Evolutionary conservation across 2,797 vertebrate genomes (phyloP).

Genomic region (Sternotherus odoratus): DNA sequence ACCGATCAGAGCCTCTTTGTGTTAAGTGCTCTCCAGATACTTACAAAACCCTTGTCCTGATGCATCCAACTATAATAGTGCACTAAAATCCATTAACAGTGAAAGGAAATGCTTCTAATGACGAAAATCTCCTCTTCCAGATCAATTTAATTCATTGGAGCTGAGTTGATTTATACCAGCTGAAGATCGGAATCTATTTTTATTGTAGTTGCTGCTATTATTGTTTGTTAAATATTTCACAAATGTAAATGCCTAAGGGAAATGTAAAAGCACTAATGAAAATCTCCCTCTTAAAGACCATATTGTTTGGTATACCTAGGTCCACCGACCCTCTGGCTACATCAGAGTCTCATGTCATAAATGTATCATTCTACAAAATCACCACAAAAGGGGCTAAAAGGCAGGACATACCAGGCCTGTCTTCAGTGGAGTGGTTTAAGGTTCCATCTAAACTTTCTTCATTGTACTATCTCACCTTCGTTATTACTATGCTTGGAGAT

Average conservation of each 20-base stretch:
- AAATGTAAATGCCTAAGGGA: neutral
- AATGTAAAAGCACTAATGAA: neutral
- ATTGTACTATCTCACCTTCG: neutral
- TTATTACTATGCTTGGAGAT: neutral
- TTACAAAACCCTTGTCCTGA: neutral
- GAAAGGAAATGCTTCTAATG: neutral
- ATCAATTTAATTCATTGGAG: neutral
- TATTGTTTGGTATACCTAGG: neutral
- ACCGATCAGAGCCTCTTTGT: neutral
- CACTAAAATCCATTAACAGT: neutral
- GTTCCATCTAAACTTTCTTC: rapidly evolving
- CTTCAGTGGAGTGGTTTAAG: neutral
- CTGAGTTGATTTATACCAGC: neutral
- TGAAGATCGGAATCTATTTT: neutral
- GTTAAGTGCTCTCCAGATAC: neutral
- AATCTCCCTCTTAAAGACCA: neutral
- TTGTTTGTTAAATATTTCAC: neutral
- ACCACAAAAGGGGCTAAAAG: neutral
- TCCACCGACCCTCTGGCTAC: rapidly evolving
- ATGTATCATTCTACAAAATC: neutral
- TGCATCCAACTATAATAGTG: neutral
- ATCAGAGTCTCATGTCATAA: rapidly evolving
- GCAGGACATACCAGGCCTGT: neutral
- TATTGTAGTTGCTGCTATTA: neutral
- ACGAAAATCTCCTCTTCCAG: neutral